Percentiles rank a stretch among this genome's conserved stretches.
phyloP scores from a whole-genome alignment of 1,140 invertebrate genomes.

The Cotesia chilonis region DNA sequence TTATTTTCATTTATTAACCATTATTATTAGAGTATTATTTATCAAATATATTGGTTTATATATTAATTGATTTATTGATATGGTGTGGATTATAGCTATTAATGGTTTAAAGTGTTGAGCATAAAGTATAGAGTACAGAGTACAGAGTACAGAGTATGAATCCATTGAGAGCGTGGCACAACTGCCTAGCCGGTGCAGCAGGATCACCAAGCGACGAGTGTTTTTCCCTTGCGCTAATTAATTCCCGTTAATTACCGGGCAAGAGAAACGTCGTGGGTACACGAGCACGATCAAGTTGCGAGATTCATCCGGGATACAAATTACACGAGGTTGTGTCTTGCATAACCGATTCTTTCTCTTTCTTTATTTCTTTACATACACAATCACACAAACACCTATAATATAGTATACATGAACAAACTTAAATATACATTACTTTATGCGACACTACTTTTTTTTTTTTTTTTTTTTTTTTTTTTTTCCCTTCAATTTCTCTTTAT shows the following conservation, averaged over 20 bases:
- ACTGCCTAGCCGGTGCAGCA: constrained; percentile 21
- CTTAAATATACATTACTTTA: not conserved
- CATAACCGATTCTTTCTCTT: constrained; percentile 39
- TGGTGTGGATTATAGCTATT: no score
- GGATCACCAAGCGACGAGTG: constrained; percentile 29
- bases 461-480: constrained; percentile 13
- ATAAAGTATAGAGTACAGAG: no score
- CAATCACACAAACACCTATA: not conserved
- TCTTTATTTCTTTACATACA: not conserved
- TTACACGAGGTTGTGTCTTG: constrained; percentile 43
- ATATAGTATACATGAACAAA: not conserved
- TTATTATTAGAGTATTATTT: no score
- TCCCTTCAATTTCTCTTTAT: constrained; percentile 22
- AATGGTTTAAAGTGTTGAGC: no score
- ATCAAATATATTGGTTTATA: no score
- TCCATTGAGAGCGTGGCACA: constrained; percentile 37
- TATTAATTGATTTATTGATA: no score
- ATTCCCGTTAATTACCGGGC: constrained; percentile 51
- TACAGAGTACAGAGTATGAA: not conserved
- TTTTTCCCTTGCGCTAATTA: constrained; percentile 45
- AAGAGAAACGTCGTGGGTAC: constrained; percentile 38
- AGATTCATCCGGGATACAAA: constrained; percentile 46
- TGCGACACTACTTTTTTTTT: constrained; percentile 12
- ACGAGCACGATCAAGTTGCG: constrained; percentile 43
- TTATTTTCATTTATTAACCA: no score